Percentiles rank a stretch among this genome's conserved stretches.
Conservation (phyloP, 2,888 invertebrate species). For the Stratiomys singularior region DNA sequence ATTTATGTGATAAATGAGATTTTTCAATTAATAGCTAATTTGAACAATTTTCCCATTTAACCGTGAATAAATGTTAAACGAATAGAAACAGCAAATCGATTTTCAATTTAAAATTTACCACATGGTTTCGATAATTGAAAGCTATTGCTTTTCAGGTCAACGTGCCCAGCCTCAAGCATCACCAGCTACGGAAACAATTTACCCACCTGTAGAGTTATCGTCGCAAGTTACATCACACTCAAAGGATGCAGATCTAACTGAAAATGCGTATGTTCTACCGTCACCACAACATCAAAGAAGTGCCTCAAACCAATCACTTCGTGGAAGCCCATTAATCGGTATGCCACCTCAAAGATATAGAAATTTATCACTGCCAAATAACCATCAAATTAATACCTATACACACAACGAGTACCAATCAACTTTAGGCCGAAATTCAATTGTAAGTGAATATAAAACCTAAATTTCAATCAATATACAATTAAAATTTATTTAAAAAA, state of each 20-base stretch:
- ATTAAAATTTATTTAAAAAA: background rate
- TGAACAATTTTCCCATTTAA: no score
- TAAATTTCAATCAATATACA: no score
- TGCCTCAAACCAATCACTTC: conserved; percentile 59
- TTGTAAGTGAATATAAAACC: background rate
- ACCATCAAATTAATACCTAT: conserved; percentile 49
- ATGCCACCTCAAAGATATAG: conserved; percentile 61
- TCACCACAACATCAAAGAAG: conserved; percentile 58
- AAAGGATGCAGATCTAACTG: conserved; percentile 45
- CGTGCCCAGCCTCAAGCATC: conserved; percentile 66
- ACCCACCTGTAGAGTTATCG: conserved; percentile 59
- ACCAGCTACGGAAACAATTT: conserved; percentile 63
- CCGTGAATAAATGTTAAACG: no score
- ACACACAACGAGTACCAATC: conserved; percentile 26
- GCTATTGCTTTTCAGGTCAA: conserved; percentile 62
- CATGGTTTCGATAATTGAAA: no score
- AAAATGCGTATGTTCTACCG: conserved; percentile 53
- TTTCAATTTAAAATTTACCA: no score
- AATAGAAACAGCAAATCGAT: no score
- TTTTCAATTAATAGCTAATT: no score
- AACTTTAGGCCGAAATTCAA: conserved; percentile 14
- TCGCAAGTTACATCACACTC: conserved; percentile 48
- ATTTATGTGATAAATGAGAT: no score
- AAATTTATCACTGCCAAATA: conserved; percentile 63
- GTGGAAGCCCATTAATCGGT: conserved; percentile 44